Conservation (phyloP, 2,113 vertebrate species). For the Leuciscus idus region DNA sequence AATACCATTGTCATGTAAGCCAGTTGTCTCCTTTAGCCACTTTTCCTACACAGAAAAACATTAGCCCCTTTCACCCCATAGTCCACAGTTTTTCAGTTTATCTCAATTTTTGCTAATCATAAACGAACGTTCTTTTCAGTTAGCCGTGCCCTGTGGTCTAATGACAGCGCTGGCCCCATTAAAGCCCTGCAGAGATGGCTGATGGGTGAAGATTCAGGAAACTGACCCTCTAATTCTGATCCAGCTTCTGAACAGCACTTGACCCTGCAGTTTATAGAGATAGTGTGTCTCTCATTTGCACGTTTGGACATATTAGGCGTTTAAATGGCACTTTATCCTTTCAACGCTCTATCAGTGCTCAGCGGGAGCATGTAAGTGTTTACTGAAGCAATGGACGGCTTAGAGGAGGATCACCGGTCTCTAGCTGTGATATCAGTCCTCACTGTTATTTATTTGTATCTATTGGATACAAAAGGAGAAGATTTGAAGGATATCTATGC, state of each 20-base stretch:
- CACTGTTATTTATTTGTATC: neutral
- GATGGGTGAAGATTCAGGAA: constrained; percentile 29
- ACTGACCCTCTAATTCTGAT: constrained; percentile 34
- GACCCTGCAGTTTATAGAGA: constrained; percentile 1
- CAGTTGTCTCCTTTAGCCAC: neutral
- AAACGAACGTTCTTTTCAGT: constrained; percentile 2
- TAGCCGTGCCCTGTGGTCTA: constrained; percentile 20
- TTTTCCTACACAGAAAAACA: neutral
- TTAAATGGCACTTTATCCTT: constrained; percentile 25
- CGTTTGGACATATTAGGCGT: neutral
- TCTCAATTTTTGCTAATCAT: constrained; percentile 35
- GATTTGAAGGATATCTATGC: neutral
- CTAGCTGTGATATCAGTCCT: neutral
- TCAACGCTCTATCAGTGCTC: constrained; percentile 1
- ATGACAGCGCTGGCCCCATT: constrained; percentile 45
- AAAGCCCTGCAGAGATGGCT: constrained; percentile 27
- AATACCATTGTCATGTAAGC: neutral
- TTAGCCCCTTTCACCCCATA: neutral
- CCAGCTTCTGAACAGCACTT: constrained; percentile 28
- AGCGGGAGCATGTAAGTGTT: constrained; percentile 29
- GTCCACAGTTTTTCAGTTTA: constrained; percentile 10
- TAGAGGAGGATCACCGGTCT: neutral
- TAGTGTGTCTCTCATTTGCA: neutral
- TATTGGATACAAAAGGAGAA: neutral
- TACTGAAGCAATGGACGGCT: constrained; percentile 2